These are phyloP conservation scores for Hipposideros larvatus DNA, from an alignment of 2,797 vertebrate genomes.

Conservation along the genomic window DNA sequence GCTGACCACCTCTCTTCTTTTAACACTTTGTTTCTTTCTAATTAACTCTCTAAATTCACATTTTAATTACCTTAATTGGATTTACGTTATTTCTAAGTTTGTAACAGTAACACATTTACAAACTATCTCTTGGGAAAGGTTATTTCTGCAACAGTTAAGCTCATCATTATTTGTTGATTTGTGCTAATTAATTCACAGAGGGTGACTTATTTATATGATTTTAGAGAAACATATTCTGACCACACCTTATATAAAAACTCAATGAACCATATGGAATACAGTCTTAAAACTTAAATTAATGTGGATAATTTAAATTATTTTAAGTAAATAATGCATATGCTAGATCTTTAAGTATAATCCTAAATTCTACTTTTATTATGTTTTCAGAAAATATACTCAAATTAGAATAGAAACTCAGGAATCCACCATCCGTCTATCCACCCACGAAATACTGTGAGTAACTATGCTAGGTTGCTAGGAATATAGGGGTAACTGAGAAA, in stretches of 20 bases:
- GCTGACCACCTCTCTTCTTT: not conserved
- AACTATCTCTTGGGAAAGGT: not conserved
- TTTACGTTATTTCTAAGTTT: conserved; percentile 9
- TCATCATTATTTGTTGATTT: not conserved
- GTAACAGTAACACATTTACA: not conserved
- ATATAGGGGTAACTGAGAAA: not conserved
- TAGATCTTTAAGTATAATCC: not conserved
- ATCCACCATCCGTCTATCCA: not conserved
- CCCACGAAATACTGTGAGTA: not conserved
- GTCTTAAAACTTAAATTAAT: not conserved
- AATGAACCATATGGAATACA: not conserved
- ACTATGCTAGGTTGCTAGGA: not conserved
- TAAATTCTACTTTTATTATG: conserved; percentile 34
- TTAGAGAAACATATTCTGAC: not conserved
- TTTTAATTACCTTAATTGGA: not conserved
- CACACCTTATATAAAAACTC: not conserved
- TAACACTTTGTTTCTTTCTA: not conserved
- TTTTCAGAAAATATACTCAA: conserved; percentile 10
- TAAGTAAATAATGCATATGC: not conserved
- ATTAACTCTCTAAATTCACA: not conserved
- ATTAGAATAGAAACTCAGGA: not conserved
- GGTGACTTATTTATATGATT: not conserved
- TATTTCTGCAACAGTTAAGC: not conserved
- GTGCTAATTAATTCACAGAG: not conserved
- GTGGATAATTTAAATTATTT: conserved; percentile 56